Evolutionary conservation across 2,888 invertebrate species (phyloP).

Genomic region (Fissipunctia ypsillon): DNA sequence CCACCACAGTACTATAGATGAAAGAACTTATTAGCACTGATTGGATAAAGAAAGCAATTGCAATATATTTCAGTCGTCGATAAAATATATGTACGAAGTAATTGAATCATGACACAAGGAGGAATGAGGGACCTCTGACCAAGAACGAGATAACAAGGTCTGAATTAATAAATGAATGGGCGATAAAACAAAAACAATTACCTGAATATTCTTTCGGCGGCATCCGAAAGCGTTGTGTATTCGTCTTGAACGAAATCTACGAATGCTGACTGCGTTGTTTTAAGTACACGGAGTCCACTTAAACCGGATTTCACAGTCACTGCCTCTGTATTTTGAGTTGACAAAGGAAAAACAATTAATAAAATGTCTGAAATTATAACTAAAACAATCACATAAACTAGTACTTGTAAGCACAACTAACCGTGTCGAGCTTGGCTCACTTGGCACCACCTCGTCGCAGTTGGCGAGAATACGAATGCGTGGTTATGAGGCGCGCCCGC

Average conservation of each 20-base stretch:
- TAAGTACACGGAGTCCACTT: slow-evolving; percentile 93
- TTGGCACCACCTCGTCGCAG: slow-evolving; percentile 92
- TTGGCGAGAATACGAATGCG: slow-evolving; percentile 93
- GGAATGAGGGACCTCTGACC: slow-evolving; percentile 15
- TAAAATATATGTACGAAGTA: slow-evolving; percentile 12
- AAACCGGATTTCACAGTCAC: slow-evolving; percentile 92
- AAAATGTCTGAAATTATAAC: slow-evolving; percentile 6
- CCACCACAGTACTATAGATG: slow-evolving; percentile 92
- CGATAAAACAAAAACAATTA: slow-evolving; percentile 33
- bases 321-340: slow-evolving; percentile 77
- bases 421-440: slow-evolving; percentile 93
- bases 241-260: slow-evolving; percentile 95
- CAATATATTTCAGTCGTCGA: neutral
- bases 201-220: slow-evolving; percentile 93
- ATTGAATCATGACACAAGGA: slow-evolving; percentile 23
- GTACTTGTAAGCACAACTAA: slow-evolving; percentile 77
- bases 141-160: slow-evolving; percentile 5
- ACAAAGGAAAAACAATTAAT: slow-evolving; percentile 50
- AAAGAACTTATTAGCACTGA: slow-evolving; percentile 14
- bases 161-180: neutral
- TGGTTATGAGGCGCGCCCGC: slow-evolving; percentile 92
- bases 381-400: slow-evolving; percentile 19
- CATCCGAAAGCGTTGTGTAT: slow-evolving; percentile 94
- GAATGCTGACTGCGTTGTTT: slow-evolving; percentile 95
- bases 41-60: neutral